Conservation (phyloP, 2,113 vertebrate species). For the Channa argus region DNA sequence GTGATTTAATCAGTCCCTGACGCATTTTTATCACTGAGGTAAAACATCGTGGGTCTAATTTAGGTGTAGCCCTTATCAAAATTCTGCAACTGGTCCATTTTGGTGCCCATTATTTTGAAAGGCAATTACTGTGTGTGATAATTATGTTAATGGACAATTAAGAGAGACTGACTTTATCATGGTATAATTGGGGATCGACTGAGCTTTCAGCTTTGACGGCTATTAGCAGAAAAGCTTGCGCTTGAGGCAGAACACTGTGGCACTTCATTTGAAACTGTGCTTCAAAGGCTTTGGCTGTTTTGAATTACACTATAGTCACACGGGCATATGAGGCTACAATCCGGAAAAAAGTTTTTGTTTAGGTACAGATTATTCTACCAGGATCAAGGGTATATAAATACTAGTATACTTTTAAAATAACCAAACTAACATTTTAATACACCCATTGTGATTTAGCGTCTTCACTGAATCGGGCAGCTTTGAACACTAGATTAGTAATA, state of each 20-base stretch:
- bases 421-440: too few species aligned
- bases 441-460: too few species aligned
- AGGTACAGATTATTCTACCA: neutral
- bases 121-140: conserved; percentile 71
- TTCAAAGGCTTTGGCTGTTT: conserved; percentile 53
- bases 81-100: conserved; percentile 64
- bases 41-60: conserved; percentile 70
- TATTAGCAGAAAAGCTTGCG: conserved; percentile 55
- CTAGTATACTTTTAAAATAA: neutral
- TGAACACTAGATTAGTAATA: too few species aligned
- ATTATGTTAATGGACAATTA: conserved; percentile 76
- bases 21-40: conserved; percentile 71
- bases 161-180: conserved; percentile 60
- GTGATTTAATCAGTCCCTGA: conserved; percentile 57
- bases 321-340: conserved; percentile 13
- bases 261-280: conserved; percentile 39
- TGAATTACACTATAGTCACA: conserved; percentile 42
- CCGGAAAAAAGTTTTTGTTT: neutral
- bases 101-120: conserved; percentile 73
- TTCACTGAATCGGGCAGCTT: too few species aligned
- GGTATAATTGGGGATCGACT: conserved; percentile 66
- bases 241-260: conserved; percentile 42
- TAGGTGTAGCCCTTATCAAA: conserved; percentile 62
- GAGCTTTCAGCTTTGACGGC: conserved; percentile 50
- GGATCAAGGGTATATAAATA: neutral